These are phyloP conservation scores for Crossocerus cetratus DNA, from an alignment of 2,888 invertebrate genomes.

Conservation along the genomic window DNA sequence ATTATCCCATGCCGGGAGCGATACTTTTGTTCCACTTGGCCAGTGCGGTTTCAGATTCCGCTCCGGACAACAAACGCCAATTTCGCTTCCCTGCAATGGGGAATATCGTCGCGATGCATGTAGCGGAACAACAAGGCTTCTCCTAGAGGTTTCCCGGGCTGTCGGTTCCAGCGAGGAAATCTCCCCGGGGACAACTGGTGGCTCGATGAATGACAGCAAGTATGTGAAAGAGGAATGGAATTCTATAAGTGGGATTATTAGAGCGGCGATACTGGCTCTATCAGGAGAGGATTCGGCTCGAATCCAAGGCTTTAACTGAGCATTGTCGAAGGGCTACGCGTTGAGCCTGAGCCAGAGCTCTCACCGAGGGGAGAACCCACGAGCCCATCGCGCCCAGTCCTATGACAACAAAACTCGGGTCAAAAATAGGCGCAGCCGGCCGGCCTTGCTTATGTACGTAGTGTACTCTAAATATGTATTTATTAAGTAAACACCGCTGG, in stretches of 20 bases:
- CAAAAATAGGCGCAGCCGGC: constrained; percentile 74
- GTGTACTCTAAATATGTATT: constrained; percentile 74
- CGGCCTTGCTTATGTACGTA: constrained; percentile 60
- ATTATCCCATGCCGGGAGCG: constrained; percentile 24
- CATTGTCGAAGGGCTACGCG: constrained; percentile 48
- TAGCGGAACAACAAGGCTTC: background rate
- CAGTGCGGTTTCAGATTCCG: background rate
- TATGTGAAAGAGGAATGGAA: constrained; percentile 7
- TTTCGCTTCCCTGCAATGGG: background rate
- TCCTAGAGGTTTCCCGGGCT: background rate
- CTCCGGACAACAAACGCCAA: background rate
- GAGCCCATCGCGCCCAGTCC: constrained; percentile 64
- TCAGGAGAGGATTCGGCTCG: constrained; percentile 34
- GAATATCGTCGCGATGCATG: background rate
- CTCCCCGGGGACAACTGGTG: background rate
- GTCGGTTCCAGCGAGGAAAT: background rate
- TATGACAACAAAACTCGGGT: constrained; percentile 74
- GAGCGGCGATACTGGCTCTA: constrained; percentile 23
- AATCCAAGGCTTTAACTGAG: constrained; percentile 40
- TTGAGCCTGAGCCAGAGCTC: constrained; percentile 24
- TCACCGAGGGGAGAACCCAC: constrained; percentile 34
- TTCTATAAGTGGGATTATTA: constrained; percentile 37
- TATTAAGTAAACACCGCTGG: constrained; percentile 74
- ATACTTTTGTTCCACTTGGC: constrained; percentile 2
- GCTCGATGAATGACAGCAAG: background rate